Evolutionary conservation across 92 coral and sea anemone species (phyloP).

Genomic region (Actinostola sp.): DNA sequence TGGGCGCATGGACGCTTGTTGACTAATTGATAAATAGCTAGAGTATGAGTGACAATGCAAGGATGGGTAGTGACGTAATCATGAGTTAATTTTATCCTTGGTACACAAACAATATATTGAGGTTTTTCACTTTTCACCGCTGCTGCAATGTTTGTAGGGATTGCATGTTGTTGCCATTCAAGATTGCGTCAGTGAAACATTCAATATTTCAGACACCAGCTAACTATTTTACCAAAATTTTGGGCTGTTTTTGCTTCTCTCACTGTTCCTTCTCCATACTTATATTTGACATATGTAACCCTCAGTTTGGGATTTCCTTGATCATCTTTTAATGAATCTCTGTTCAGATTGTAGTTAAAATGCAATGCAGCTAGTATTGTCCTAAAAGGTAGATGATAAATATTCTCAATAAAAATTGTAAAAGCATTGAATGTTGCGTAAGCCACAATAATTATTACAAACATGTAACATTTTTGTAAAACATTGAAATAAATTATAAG

Average conservation of each 20-base stretch:
- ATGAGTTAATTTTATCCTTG: too few species aligned
- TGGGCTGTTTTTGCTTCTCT: conserved; percentile 44
- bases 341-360: conserved; percentile 43
- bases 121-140: too few species aligned
- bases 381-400: conserved; percentile 2
- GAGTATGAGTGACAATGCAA: too few species aligned
- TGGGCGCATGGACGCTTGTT: too few species aligned
- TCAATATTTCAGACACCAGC: too few species aligned
- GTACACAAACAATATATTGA: too few species aligned
- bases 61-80: too few species aligned
- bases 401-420: neutral
- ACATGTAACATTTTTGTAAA: neutral
- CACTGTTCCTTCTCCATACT: conserved; percentile 47
- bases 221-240: conserved; percentile 37
- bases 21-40: too few species aligned
- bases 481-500: too few species aligned
- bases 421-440: conserved; percentile 1
- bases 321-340: conserved; percentile 37
- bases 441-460: neutral
- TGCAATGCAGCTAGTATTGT: conserved; percentile 48
- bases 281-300: conserved; percentile 44
- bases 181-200: too few species aligned
- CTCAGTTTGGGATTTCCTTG: conserved; percentile 35
- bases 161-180: too few species aligned
- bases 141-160: too few species aligned